Conservation (phyloP, 2,888 invertebrate genomes). For the Galerucella calmariensis region DNA sequence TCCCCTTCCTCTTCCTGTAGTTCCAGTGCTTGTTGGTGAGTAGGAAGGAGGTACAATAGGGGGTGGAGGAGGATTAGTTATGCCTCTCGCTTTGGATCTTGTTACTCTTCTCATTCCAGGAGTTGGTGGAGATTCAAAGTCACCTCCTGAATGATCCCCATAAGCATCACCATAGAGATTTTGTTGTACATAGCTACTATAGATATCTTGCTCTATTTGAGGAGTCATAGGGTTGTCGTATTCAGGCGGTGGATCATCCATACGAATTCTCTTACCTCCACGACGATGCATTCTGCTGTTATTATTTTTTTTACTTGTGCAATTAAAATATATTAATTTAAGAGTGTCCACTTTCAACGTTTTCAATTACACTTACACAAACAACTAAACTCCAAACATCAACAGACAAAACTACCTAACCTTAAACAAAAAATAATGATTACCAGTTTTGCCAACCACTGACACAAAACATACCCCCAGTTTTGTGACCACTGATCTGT, state of each 20-base stretch:
- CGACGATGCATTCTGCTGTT: slow-evolving; percentile 78
- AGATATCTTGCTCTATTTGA: slow-evolving; percentile 67
- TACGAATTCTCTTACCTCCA: slow-evolving; percentile 90
- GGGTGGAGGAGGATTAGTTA: slow-evolving; percentile 46
- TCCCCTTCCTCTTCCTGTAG: slow-evolving; percentile 62
- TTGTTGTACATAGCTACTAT: slow-evolving; percentile 62
- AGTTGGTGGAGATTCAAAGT: slow-evolving; percentile 69
- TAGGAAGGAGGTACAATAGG: slow-evolving; percentile 62
- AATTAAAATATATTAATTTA: not conserved
- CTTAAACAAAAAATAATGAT: not conserved
- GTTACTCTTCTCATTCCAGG: slow-evolving; percentile 74
- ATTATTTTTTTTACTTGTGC: not conserved
- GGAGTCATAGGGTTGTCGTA: slow-evolving; percentile 79
- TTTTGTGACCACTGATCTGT: too few species aligned
- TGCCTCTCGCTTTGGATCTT: slow-evolving; percentile 67
- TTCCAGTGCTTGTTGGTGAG: slow-evolving; percentile 60
- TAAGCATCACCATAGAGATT: slow-evolving; percentile 59
- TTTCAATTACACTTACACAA: not conserved
- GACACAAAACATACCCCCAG: too few species aligned
- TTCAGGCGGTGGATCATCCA: slow-evolving; percentile 92
- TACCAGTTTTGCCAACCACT: too few species aligned
- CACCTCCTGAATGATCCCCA: slow-evolving; percentile 60
- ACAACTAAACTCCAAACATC: not conserved
- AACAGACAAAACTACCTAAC: not conserved
- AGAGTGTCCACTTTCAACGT: not conserved